phyloP scores from a whole-genome alignment of 2,797 vertebrate species.

The Chiroxiphia lanceolata region DNA sequence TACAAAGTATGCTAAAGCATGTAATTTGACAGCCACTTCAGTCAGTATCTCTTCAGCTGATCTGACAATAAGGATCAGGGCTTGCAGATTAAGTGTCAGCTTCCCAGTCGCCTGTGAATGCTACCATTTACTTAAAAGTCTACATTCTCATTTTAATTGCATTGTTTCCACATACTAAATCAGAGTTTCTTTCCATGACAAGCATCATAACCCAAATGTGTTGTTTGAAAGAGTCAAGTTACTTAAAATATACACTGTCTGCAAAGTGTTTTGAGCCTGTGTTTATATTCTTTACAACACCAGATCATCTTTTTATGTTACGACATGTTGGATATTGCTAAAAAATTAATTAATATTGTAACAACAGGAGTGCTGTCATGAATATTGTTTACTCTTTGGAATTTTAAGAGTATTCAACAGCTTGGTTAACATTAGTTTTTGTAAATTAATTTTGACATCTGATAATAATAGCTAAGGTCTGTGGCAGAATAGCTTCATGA shows the following conservation, averaged over 20 bases:
- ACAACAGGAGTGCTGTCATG: constrained; percentile 28
- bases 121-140: neutral
- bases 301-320: neutral
- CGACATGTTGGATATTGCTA: neutral
- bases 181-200: neutral
- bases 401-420: constrained; percentile 41
- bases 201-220: neutral
- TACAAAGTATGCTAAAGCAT: constrained; percentile 44
- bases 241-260: neutral
- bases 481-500: constrained; percentile 62
- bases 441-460: constrained; percentile 65
- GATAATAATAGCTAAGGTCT: constrained; percentile 67
- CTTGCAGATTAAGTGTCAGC: neutral
- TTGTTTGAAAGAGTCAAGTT: rapidly evolving
- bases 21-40: constrained; percentile 43
- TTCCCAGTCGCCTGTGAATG: neutral
- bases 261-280: neutral
- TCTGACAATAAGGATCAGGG: neutral
- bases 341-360: constrained; percentile 8
- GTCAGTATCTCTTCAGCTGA: neutral
- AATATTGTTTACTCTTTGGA: constrained; percentile 45
- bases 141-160: constrained; percentile 35
- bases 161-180: neutral
- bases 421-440: constrained; percentile 34
- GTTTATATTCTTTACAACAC: neutral